Conservation (phyloP, 2,113 vertebrate genomes). For the Grus americana region DNA sequence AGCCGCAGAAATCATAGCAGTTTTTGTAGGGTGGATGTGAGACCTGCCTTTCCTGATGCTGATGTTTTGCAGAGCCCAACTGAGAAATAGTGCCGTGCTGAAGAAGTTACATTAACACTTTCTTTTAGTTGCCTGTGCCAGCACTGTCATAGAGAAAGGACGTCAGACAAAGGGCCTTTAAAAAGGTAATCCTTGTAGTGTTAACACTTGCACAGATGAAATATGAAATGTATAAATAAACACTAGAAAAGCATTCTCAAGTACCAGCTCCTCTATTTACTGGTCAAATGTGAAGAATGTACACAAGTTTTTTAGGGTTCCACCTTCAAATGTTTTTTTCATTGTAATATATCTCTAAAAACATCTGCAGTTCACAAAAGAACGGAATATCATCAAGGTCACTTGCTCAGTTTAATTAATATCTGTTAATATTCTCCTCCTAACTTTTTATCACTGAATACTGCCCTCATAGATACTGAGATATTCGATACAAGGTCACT, state of each 20-base stretch:
- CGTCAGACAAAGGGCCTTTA: not conserved
- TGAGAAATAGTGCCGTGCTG: not conserved
- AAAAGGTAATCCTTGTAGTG: not conserved
- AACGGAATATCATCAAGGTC: not conserved
- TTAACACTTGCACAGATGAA: slow-evolving; percentile 24
- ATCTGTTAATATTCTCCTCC: not conserved
- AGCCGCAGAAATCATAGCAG: not conserved
- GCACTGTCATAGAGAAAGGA: not conserved
- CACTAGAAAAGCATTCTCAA: not conserved
- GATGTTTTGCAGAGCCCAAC: not conserved
- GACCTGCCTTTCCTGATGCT: not conserved
- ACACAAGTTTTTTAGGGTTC: not conserved
- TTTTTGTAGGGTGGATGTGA: not conserved
- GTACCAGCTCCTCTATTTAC: not conserved
- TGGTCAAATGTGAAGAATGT: not conserved
- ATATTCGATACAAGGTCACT: not conserved
- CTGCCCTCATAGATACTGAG: not conserved
- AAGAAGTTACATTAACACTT: not conserved
- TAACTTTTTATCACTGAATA: not conserved
- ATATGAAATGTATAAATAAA: slow-evolving; percentile 19
- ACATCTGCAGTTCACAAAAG: not conserved
- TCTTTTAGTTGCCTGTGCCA: not conserved
- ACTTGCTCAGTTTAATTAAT: slow-evolving; percentile 37
- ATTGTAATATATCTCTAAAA: not conserved
- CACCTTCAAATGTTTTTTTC: not conserved